Base-by-base conservation (phyloP, 2,888 invertebrate species). In the Drosophila fulvimacula region DNA sequence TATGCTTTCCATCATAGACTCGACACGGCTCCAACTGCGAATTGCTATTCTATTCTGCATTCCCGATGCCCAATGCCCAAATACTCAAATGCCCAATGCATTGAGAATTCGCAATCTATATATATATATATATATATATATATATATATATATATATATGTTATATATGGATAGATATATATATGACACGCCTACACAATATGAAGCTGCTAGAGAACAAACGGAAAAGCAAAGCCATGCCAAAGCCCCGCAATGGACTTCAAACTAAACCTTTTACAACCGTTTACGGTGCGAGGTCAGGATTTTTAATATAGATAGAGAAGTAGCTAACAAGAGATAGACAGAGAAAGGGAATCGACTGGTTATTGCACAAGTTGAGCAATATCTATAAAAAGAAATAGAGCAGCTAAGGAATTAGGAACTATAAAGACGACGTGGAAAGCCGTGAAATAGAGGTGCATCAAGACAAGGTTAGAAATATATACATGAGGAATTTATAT, bases 1-100 rank as follows among this genome's bases (percentile, higher is more conserved):
- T 89, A 87, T 81, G 89, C 58, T 73, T 69, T 72, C 71, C 71
- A 79, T 85, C 86, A 83, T 86, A 81, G 88, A 80, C 80, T 69
- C 51, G 88, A 80, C 80, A 67, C 51, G 52, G 56, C 55, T 53
- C 46, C 42, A 34, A 41, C 51, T 46, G 41, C 39, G 38, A 41
- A 38, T 48, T 17, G 53, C 48, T 56, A 38, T 53, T 55, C 63
- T 46, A 42, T 57, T 55, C 69, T 46, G 51, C 64, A 69, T 68
- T 73, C 68, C 62, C 51, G 39, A 17, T 32, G 27, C 19, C 30
- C 44, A 69, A 57, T 69, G 34, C 34, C 34, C 34, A 32, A 32
- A 32, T 32, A 9, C 32, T 11, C 32, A 34, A 41, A 57, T 52
- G 27, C 13, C n/a, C 36, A 21, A 24, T 68, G 60, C 69, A 69